Base-by-base conservation (phyloP, 2,113 vertebrate genomes). In the Hyperoodon ampullatus region DNA sequence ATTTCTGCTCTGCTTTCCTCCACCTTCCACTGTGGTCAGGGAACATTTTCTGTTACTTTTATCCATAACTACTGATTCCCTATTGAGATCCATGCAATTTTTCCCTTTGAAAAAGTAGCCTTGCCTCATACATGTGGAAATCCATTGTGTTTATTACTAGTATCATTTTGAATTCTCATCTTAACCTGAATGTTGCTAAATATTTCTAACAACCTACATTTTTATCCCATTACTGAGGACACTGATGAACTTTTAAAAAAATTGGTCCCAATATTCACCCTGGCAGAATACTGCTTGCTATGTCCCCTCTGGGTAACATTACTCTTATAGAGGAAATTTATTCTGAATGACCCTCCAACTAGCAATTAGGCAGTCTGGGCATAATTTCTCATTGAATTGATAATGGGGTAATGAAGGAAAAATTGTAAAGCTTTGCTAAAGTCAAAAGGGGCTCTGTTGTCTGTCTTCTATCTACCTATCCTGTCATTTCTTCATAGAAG, bases 271-370 rank as follows among this genome's bases (percentile, higher is more conserved):
- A 60, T 70, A 96, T 75, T 96, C 83, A 95, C 78, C 71, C 63
- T 94, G 87, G 53, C 93, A 93, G 88, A 93, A 86, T 33, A 93
- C 44, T 70, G 42, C 72, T 96, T 95, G 10, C 85, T 97, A 85
- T 97, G 90, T 97, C 44, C 75, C 97, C 95, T 97, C 70, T 0
- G 75, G 96, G 95, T 96, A 92, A 96, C 93, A 97, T 98, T 97
- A 96, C 35, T 96, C 95, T 94, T 92, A 96, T 82, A 60, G 80
- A 96, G 50, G 35, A 97, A 96, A 97, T 97, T 97, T 97, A 97
- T 98, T 97, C 88, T 66, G 86, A 97, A 97, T 97, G 93, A 95
- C 97, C 95, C 96, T 98, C 93, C 95, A 98, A 95, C 83, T 90
- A 96, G 93, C 81, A 95, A 92, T 98, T 96, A 96, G 93, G 60